Evolutionary conservation across 2,113 vertebrate species (phyloP).

Genomic region (Sclerurus mexicanus): DNA sequence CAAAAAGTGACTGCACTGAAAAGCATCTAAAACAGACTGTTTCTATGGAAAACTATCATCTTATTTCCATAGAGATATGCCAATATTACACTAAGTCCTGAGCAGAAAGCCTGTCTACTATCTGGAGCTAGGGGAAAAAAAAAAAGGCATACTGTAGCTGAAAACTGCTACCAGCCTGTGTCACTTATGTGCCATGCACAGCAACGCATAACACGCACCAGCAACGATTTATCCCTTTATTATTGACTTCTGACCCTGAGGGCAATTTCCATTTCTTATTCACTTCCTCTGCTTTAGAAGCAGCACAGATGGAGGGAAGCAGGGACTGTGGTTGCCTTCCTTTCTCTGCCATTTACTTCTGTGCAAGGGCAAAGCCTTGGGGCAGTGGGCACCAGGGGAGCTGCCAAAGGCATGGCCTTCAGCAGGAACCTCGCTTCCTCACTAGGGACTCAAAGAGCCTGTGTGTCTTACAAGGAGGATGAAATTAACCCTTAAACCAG

Average conservation of each 20-base stretch:
- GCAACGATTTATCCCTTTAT: neutral
- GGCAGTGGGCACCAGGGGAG: neutral
- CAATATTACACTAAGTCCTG: neutral
- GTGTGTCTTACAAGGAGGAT: neutral
- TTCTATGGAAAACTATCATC: neutral
- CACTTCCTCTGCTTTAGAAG: neutral
- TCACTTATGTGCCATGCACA: neutral
- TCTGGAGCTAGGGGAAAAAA: neutral
- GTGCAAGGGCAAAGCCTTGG: neutral
- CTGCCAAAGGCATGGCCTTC: neutral
- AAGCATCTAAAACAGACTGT: neutral
- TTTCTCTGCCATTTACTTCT: neutral
- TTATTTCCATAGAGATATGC: neutral
- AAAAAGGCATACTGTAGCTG: neutral
- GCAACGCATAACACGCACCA: neutral
- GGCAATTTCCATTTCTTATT: slow-evolving; percentile 49
- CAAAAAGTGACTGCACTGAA: neutral
- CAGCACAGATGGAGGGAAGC: neutral
- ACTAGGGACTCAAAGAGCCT: neutral
- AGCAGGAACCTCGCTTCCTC: neutral
- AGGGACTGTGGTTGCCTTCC: neutral
- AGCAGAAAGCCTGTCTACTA: neutral
- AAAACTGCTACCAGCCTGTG: neutral
- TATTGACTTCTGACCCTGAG: neutral
- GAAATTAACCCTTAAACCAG: neutral